Percentiles rank a stretch among this genome's conserved stretches.
Evolutionary conservation across 2,888 invertebrate genomes (phyloP).

Genomic region (Ectemnius lituratus): DNA sequence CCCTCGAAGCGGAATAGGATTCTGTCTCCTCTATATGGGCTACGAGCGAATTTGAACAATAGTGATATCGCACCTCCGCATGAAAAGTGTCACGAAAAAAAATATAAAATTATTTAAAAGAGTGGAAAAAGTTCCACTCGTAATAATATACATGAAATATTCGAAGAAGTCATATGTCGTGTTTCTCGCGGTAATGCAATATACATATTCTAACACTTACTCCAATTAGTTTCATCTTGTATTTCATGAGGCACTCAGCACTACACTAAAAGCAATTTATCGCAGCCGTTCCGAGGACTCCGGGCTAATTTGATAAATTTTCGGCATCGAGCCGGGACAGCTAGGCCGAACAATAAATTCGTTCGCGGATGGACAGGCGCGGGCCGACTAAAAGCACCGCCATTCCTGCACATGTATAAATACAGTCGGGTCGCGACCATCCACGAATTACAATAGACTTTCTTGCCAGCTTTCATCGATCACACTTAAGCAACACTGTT

Average conservation of each 20-base stretch:
- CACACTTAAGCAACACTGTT: slow-evolving; percentile 74
- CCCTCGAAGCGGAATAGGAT: too few relatives aligned
- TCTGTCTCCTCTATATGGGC: neutral
- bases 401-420: slow-evolving; percentile 77
- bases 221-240: too few relatives aligned
- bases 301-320: slow-evolving; percentile 7
- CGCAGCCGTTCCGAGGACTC: slow-evolving; percentile 6
- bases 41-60: too few relatives aligned
- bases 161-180: too few relatives aligned
- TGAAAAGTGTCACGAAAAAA: too few relatives aligned
- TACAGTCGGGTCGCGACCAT: slow-evolving; percentile 77
- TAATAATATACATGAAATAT: too few relatives aligned
- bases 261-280: slow-evolving; percentile 43
- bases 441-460: slow-evolving; percentile 78
- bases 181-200: neutral
- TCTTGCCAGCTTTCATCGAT: slow-evolving; percentile 77
- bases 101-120: too few relatives aligned
- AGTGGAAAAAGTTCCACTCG: too few relatives aligned
- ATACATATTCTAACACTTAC: neutral
- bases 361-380: slow-evolving; percentile 69
- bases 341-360: slow-evolving; percentile 63
- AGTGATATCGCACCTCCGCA: too few relatives aligned
- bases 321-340: slow-evolving; percentile 55
- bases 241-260: slow-evolving; percentile 48
- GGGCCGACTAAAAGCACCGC: slow-evolving; percentile 72